Conservation (phyloP, 2,888 invertebrate genomes). For the Oscheius sp. region DNA sequence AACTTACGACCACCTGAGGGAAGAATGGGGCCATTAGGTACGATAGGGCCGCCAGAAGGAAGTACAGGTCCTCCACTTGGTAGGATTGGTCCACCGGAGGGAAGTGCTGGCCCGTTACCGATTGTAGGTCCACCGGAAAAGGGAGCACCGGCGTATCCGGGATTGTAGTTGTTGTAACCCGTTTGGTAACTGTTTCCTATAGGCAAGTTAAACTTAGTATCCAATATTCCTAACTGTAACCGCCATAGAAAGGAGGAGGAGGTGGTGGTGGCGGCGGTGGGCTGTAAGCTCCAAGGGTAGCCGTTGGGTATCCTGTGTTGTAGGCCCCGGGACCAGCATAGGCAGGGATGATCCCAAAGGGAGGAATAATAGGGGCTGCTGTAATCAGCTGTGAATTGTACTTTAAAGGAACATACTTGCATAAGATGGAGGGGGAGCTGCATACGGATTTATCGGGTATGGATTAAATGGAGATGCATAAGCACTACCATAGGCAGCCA, state of each 20-base stretch:
- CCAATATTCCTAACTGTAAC: background rate
- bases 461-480: slow-evolving; percentile 14
- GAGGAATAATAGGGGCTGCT: slow-evolving; percentile 23
- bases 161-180: slow-evolving; percentile 12
- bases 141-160: background rate
- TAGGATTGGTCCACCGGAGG: slow-evolving; percentile 11
- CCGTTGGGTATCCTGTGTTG: slow-evolving; percentile 9
- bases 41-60: background rate
- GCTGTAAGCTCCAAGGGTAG: slow-evolving; percentile 16
- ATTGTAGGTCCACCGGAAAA: background rate
- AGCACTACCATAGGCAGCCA: slow-evolving; percentile 19
- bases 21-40: too few species aligned
- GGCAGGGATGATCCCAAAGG: slow-evolving; percentile 1
- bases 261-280: slow-evolving; percentile 13
- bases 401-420: background rate
- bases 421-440: slow-evolving; percentile 1
- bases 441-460: background rate
- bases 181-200: slow-evolving; percentile 20
- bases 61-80: slow-evolving; percentile 12
- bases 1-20: too few species aligned
- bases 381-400: background rate
- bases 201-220: background rate
- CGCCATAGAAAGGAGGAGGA: background rate
- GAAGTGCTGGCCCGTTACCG: background rate
- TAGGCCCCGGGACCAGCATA: slow-evolving; percentile 6